These are phyloP conservation scores for Ranitomeya imitator DNA, from an alignment of 2,113 vertebrate genomes.

Conservation along the genomic window DNA sequence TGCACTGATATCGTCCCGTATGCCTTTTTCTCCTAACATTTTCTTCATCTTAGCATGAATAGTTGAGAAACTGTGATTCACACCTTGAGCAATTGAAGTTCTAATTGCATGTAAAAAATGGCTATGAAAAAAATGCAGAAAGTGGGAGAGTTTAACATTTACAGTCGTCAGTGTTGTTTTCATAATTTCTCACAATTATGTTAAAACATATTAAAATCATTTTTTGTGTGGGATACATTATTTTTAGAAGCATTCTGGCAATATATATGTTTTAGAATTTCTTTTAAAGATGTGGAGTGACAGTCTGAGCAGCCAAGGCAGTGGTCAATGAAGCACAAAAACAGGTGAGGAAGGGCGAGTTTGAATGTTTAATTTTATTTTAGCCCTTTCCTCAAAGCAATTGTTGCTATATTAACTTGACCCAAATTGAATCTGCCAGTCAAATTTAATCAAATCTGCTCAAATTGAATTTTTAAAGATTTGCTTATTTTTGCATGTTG, in stretches of 20 bases:
- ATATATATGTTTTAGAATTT: not conserved
- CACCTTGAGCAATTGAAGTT: slow-evolving; percentile 14
- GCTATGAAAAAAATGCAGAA: not conserved
- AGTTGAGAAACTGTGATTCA: slow-evolving; percentile 2
- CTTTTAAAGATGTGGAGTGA: no score
- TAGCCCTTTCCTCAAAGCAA: no score
- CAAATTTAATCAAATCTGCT: no score
- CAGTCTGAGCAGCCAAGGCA: no score
- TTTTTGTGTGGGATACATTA: no score
- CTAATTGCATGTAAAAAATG: not conserved
- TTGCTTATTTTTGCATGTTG: no score
- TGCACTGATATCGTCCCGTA: not conserved
- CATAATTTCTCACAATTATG: not conserved
- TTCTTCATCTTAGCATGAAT: not conserved
- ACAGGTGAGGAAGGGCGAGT: no score
- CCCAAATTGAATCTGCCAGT: no score
- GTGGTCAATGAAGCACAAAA: no score
- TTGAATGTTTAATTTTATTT: no score
- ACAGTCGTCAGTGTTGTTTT: not conserved
- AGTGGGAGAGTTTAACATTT: not conserved
- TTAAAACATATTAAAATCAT: not conserved
- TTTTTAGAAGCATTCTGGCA: not conserved
- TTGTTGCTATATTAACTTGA: no score
- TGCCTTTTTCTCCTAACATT: not conserved
- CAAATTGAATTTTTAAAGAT: no score